Conservation (phyloP, 2,113 vertebrate species). For the Periophthalmodon schlosseri region DNA sequence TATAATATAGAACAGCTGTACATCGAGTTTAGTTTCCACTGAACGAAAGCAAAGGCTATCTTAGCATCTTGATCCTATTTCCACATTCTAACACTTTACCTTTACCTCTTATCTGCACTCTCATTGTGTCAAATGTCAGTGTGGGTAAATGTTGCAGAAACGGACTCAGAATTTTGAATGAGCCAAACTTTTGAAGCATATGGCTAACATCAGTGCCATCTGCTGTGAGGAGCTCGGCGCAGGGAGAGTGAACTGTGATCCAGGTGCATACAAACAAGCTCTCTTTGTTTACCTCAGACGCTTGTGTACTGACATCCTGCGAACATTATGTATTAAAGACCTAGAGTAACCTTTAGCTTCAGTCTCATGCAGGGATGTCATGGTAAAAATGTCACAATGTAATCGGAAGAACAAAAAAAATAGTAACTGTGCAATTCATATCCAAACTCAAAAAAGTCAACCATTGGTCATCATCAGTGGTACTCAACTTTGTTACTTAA, state of each 20-base stretch:
- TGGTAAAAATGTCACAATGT: no score
- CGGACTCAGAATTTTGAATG: constrained; percentile 22
- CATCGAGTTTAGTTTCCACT: neutral
- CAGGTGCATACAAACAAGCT: constrained; percentile 11
- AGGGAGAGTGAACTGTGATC: constrained; percentile 14
- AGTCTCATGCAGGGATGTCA: neutral
- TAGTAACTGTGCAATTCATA: no score
- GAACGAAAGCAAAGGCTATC: neutral
- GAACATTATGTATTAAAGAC: neutral
- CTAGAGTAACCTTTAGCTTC: neutral
- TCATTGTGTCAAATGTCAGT: constrained; percentile 44
- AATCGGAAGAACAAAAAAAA: no score
- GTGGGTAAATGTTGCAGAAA: constrained; percentile 26
- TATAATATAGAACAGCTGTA: neutral
- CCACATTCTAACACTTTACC: constrained; percentile 35
- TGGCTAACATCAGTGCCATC: constrained; percentile 28
- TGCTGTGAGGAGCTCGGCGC: constrained; percentile 20
- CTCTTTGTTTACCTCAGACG: neutral
- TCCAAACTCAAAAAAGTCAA: no score
- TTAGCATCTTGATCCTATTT: constrained; percentile 20
- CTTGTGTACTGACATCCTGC: neutral
- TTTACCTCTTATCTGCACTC: constrained; percentile 33
- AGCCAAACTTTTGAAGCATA: constrained; percentile 21
- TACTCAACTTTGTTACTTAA: no score
- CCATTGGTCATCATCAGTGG: no score